Evolutionary conservation across 1,140 invertebrate species (phyloP), one percentile per base, ranked within the genome.

Genomic region (Hyles vespertilio): DNA sequence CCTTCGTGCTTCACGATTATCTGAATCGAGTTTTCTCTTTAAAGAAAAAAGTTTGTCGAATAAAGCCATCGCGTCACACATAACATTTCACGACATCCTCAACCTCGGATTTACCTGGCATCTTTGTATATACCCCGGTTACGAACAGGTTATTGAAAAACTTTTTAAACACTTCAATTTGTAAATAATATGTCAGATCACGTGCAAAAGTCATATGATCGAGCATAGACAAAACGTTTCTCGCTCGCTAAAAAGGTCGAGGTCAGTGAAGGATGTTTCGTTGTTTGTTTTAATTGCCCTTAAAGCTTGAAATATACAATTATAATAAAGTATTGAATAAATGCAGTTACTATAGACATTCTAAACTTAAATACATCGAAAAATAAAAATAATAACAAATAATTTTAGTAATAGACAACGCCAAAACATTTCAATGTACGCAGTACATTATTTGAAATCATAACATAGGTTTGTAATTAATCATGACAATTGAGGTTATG

Each of bases 171-270:
- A 75, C 67, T 74, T 65, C 51, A 59, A 48, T 59, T 55, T 77
- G 71, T 77, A 74, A 81, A 78, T 78, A 79, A 71, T 72, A 56
- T 76, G 74, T 74, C 78, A 81, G 63, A 74, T 85, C 82, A 87
- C 77, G 74, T 84, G 82, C 70, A 49, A 74, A 74, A 87, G 79
- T 87, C 84, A 87, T 84, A 87, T 87, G 81, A 87, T 87, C 75
- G 46, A 50, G 58, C 84, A 84, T 79, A 87, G 80, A 84, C 74
- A 76, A 77, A 33, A 43, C 22, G 33, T 56, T 72, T 65, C 36
- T 62, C 67, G 56, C 69, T 72, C 69, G 57, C 32, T 36, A 51
- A 36, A 64, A 70, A 80, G 75, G 70, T 80, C 77, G 82, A 82
- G 79, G 81, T 69, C 61, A 66, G 55, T 32, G 44, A 59, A 32